Conservation (phyloP, 2,888 invertebrate species). For the Muscina levida region DNA sequence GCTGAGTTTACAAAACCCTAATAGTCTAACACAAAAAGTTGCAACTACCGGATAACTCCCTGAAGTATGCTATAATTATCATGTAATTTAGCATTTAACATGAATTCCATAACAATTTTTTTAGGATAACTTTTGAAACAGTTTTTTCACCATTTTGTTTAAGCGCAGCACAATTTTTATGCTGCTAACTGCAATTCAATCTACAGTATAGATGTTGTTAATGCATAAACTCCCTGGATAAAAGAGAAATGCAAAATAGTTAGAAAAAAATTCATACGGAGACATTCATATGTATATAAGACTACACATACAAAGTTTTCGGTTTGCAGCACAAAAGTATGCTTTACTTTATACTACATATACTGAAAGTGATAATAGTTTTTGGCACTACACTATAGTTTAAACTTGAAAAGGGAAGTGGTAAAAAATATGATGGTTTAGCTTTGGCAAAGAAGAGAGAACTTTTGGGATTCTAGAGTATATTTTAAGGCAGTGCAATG, state of each 20-base stretch:
- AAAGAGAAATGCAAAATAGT: conserved; percentile 44
- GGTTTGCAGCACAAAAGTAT: neutral
- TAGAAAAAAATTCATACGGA: neutral
- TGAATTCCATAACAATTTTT: conserved; percentile 52
- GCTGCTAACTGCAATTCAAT: neutral
- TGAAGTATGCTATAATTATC: conserved; percentile 63
- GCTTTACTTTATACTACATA: neutral
- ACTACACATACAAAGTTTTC: neutral
- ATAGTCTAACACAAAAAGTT: neutral
- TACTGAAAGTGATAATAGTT: too few relatives aligned
- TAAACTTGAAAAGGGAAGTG: too few relatives aligned
- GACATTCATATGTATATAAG: neutral
- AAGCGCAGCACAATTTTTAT: conserved; percentile 1
- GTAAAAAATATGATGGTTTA: too few relatives aligned
- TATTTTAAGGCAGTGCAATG: too few relatives aligned
- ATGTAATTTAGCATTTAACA: conserved; percentile 65
- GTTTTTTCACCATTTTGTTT: too few relatives aligned
- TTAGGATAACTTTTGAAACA: conserved; percentile 37
- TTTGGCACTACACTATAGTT: too few relatives aligned
- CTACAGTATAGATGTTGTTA: conserved; percentile 41
- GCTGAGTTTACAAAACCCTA: neutral
- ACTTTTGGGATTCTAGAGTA: too few relatives aligned
- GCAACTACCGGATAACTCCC: conserved; percentile 19
- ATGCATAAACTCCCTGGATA: conserved; percentile 62
- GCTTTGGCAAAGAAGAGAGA: too few relatives aligned